phyloP scores from a whole-genome alignment of 1,140 invertebrate genomes.

The Anoplolepis gracilipes region DNA sequence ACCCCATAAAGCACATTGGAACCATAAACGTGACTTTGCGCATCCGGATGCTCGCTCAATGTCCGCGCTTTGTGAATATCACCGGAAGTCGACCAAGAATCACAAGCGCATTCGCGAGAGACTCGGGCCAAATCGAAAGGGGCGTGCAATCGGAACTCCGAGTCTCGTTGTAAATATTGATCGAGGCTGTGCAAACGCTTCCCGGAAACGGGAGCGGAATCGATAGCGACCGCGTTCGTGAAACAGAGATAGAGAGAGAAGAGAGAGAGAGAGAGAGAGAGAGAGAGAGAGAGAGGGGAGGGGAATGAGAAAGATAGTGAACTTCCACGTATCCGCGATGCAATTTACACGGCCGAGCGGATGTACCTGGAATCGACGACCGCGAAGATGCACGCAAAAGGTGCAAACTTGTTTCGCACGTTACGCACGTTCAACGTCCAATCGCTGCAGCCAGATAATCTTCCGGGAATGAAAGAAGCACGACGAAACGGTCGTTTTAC shows the following conservation, averaged over 20 bases:
- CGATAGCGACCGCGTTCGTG: conserved; percentile 31
- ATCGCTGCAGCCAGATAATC: conserved; percentile 63
- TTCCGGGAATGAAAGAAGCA: conserved; percentile 67
- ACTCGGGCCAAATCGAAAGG: conserved; percentile 54
- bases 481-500: conserved; percentile 30
- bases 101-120: conserved; percentile 40
- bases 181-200: conserved; percentile 56
- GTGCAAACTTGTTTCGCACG: conserved; percentile 51
- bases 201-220: conserved; percentile 56
- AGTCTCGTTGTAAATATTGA: conserved; percentile 67
- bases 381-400: conserved; percentile 37
- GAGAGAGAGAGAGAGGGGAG: background rate
- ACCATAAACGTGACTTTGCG: conserved; percentile 45
- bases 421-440: conserved; percentile 67
- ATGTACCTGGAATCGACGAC: conserved; percentile 65
- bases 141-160: conserved; percentile 58
- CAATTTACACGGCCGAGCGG: conserved; percentile 43
- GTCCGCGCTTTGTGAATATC: conserved; percentile 58
- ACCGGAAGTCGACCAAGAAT: conserved; percentile 59
- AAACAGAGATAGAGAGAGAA: background rate
- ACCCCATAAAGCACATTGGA: conserved; percentile 48
- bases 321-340: conserved; percentile 44
- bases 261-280: background rate
- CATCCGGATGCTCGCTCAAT: conserved; percentile 59
- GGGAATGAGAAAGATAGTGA: background rate